phyloP scores from a whole-genome alignment of 1,140 invertebrate genomes.

The Drosophila paulistorum region DNA sequence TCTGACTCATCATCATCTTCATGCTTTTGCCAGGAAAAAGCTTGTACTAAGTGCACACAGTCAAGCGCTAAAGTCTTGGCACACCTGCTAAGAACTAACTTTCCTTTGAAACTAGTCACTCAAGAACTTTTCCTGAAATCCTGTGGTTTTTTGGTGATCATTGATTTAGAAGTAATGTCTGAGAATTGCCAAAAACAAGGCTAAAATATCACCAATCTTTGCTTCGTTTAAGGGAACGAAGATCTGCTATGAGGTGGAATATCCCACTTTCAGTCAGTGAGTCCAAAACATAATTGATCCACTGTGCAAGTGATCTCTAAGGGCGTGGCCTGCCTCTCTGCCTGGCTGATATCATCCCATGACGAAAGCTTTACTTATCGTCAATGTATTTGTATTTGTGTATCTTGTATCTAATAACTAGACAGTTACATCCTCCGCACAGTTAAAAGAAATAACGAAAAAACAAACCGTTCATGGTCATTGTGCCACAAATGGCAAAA shows the following conservation, averaged over 20 bases:
- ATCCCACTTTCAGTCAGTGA: no score
- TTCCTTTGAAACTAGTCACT: neutral
- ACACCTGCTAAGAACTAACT: neutral
- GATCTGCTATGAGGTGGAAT: no score
- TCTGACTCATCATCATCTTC: neutral
- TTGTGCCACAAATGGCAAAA: conserved; percentile 78
- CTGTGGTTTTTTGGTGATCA: no score
- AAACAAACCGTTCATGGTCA: conserved; percentile 69
- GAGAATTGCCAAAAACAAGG: no score
- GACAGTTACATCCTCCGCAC: conserved; percentile 76
- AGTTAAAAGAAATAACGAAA: conserved; percentile 18
- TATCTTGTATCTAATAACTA: conserved; percentile 53
- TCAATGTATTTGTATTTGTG: conserved; percentile 19
- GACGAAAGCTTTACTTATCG: conserved; percentile 32
- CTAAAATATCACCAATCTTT: no score
- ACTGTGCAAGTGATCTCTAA: conserved; percentile 1
- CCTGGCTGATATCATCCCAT: conserved; percentile 35
- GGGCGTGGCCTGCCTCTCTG: conserved; percentile 13
- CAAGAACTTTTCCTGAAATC: neutral
- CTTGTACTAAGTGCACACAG: conserved; percentile 13
- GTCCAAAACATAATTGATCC: neutral
- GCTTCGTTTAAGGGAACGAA: no score
- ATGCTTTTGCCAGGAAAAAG: conserved; percentile 10
- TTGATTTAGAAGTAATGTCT: no score
- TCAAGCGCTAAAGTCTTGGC: neutral